phyloP scores from a whole-genome alignment of 2,797 vertebrate species.

The Girardinus metallicus region DNA sequence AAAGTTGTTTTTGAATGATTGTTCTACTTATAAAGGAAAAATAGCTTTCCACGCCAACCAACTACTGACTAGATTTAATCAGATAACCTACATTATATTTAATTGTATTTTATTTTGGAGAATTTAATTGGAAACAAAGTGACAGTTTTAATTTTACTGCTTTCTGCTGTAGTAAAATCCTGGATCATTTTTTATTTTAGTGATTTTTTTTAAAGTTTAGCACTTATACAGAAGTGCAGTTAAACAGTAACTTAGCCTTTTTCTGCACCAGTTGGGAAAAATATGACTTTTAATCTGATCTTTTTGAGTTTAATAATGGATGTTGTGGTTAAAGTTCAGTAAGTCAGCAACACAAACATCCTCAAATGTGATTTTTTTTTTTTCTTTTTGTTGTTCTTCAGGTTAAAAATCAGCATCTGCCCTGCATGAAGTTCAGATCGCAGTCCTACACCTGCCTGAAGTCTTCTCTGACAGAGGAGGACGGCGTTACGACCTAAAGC shows the following conservation, averaged over 20 bases:
- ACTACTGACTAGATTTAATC: not conserved
- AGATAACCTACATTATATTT: not conserved
- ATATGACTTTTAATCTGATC: not conserved
- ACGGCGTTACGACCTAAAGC: not conserved
- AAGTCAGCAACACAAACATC: not conserved
- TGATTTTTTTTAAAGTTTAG: not conserved
- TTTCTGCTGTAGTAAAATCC: not conserved
- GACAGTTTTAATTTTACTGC: not conserved
- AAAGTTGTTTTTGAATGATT: not conserved
- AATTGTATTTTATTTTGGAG: not conserved
- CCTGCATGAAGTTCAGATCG: not conserved
- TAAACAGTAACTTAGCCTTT: not conserved
- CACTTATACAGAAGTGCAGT: not conserved
- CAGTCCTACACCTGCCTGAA: constrained; percentile 3
- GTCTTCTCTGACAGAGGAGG: not conserved
- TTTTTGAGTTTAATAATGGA: not conserved
- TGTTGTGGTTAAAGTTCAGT: not conserved
- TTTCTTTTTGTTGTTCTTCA: not conserved
- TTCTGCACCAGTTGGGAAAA: not conserved
- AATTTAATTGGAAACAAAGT: not conserved
- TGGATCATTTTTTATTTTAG: not conserved
- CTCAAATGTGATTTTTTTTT: not conserved
- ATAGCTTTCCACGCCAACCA: not conserved
- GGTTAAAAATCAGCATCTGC: not conserved
- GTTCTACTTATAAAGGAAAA: not conserved